Evolutionary conservation across 2,797 vertebrate genomes (phyloP).

Genomic region (Spatula versicolor): DNA sequence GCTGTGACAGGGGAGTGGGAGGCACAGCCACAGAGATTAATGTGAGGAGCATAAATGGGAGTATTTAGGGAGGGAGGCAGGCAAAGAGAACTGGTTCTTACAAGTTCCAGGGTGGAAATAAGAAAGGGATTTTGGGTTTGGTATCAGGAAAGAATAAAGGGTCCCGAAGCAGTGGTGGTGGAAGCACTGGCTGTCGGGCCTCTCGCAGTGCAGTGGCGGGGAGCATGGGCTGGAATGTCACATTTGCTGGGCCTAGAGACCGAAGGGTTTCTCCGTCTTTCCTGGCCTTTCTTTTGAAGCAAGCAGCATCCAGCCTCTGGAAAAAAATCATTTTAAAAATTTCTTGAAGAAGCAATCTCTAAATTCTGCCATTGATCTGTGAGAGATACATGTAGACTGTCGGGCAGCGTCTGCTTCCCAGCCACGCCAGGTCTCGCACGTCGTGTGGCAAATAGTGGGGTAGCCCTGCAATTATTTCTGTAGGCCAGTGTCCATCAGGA

Average conservation of each 20-base stretch:
- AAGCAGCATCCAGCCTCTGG: not conserved
- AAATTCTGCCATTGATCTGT: not conserved
- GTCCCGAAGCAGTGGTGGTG: accelerated
- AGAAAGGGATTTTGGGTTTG: not conserved
- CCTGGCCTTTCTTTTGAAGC: not conserved
- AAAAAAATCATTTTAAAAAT: accelerated
- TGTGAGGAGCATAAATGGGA: not conserved
- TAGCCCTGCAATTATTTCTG: not conserved
- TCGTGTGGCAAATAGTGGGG: not conserved
- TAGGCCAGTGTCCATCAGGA: not conserved
- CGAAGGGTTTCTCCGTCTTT: not conserved
- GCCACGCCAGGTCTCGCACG: accelerated
- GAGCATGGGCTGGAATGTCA: not conserved
- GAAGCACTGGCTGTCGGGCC: not conserved
- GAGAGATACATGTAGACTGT: not conserved
- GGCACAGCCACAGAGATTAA: not conserved
- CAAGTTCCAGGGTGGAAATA: not conserved
- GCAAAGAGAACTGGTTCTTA: not conserved
- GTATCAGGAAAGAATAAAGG: not conserved
- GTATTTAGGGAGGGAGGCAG: not conserved
- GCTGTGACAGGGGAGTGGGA: not conserved
- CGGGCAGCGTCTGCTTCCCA: not conserved
- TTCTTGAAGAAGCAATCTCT: not conserved
- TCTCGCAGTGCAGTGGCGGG: accelerated
- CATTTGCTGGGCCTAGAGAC: not conserved